Evolutionary conservation across 1,140 invertebrate genomes (phyloP), one percentile per base, ranked within the genome.

Genomic region (Drosophila pandora): DNA sequence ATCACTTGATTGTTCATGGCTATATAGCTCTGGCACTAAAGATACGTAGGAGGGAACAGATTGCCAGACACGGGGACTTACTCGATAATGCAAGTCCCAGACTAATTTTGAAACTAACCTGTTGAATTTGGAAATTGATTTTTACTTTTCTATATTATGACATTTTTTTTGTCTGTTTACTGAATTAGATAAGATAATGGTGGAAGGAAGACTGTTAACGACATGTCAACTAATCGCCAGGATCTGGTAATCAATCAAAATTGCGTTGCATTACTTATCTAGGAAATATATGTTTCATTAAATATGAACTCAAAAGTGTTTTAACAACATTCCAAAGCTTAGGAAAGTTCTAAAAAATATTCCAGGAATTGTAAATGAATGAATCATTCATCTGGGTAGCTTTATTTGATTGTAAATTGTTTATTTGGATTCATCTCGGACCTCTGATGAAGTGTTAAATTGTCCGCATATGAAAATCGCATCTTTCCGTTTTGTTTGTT

Each of bases 1-100:
- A 75, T 65, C 60, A 65, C 71, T 75, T 74, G 60, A 74, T 74
- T 75, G 71, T 45, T 54, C 34, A 63, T 28, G 71, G 21, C 53
- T 64, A 50, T 68, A 68, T 49, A 49, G 50, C 32, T 12, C 13
- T 3, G 8, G 64, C 37, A 45, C 65, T 71, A 71, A 71, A 60
- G 65, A 52, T 71, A 71, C 53, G 30, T 53, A 60, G 4, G 49
- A 58, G 41, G 28, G 43, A 30, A 28, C 39, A 39, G 70, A 73
- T 63, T 45, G 53, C 9, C 28, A 1, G 34, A 52, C 25, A 21
- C 50, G 45, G 43, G 28, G 43, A 45, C 70, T 58, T 74, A 17
- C 17, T 58, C 60, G 48, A 58, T 75, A 75, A 41, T 64, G 48
- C 70, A 65, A 58, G 60, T 56, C 17, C 9, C 45, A 50, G 37